Base-by-base conservation (phyloP, 1,140 invertebrate species). In the Helicoverpa armigera region DNA sequence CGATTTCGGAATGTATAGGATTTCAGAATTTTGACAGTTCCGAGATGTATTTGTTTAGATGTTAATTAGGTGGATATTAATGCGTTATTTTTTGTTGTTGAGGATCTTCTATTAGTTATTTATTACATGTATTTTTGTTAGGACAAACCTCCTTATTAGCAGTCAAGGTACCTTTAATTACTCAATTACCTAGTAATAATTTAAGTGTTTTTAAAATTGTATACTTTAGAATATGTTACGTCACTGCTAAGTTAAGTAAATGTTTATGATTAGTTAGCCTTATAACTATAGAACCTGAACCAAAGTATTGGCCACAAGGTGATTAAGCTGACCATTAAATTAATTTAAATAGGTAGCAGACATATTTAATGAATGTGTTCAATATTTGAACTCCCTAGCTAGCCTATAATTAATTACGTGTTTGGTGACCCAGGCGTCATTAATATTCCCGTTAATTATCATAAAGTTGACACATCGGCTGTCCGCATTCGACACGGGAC, bases 391-490 rank as follows among this genome's bases (percentile, higher is more conserved):
- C 35, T 43, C n/a, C 14, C 53, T 31, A 23, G 13, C 53, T 31
- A 23, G 13, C 9, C 18, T 61, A 23, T 61, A 18, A 9, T 60
- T 18, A 12, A n/a, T 31, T 23, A 23, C 23, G 23, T 23, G 23
- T 23, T 18, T 60, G 29, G 31, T 58, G 58, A 18, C 43, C 48
- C 50, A 51, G 5, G 23, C 10, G 54, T 72, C 53, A 43, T 75
- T 56, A 75, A 75, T 65, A 54, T 67, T 43, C 14, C 18, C 54
- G 43, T 67, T 35, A 81, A 75, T 75, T 72, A 54, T 80, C 13
- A 29, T n/a, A 2, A 11, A 4, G 10, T 18, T 31, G 72, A 74
- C 16, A 58, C 13, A 81, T 75, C 48, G 14, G 61, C 51, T 63
- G 51, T 50, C 77, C 29, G 51, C 31, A 23, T 16, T n/a, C 14